These are phyloP conservation scores for Illadopsis cleaveri DNA, from an alignment of 2,113 vertebrate genomes.

Conservation along the genomic window DNA sequence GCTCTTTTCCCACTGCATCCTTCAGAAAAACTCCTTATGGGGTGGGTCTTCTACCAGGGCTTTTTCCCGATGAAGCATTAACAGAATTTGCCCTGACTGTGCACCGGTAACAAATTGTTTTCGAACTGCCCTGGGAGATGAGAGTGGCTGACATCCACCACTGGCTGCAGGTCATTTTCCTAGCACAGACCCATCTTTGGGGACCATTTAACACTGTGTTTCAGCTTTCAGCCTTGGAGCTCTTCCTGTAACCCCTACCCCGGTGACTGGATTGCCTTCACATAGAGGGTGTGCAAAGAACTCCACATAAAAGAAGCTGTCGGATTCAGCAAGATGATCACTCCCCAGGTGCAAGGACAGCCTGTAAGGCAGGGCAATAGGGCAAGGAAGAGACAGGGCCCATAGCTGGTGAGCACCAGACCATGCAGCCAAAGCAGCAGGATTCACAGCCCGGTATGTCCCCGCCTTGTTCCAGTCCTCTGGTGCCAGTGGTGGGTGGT, in stretches of 20 bases:
- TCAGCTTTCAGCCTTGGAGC: slow-evolving; percentile 1
- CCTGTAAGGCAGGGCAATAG: neutral
- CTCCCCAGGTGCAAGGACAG: neutral
- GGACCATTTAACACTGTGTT: slow-evolving; percentile 9
- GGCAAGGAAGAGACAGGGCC: neutral
- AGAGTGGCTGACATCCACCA: neutral
- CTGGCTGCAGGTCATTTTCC: neutral
- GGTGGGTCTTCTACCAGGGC: neutral
- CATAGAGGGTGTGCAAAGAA: neutral
- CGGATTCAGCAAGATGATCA: neutral
- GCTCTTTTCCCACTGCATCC: neutral
- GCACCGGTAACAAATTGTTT: neutral
- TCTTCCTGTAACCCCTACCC: neutral
- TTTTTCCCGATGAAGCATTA: neutral
- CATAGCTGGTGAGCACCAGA: neutral
- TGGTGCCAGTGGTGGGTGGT: accelerated
- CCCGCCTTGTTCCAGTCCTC: neutral
- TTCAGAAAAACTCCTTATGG: neutral
- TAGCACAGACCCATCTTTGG: neutral
- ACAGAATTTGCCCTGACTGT: neutral
- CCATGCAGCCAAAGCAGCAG: neutral
- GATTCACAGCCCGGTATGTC: neutral
- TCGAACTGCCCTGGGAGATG: neutral
- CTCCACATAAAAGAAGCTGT: neutral
- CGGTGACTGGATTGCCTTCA: neutral